A percentile compares a stretch with the other conserved stretches of the same genome.
Conservation (phyloP, 2,888 invertebrate species). For the Mythimna pallens region DNA sequence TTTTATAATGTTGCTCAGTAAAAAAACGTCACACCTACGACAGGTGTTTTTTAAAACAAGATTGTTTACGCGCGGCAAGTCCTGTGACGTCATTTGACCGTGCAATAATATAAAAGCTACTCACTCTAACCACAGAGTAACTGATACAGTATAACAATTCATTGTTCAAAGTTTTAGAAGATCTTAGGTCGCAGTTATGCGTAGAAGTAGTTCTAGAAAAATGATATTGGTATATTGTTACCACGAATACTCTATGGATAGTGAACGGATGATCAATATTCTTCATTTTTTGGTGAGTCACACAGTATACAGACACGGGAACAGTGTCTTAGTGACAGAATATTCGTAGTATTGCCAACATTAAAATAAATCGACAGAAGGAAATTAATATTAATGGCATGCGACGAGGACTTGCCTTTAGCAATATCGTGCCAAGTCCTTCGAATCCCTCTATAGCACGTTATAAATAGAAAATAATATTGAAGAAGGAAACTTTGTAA, state of each 20-base stretch:
- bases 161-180: slow-evolving; percentile 16
- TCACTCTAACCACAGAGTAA: neutral
- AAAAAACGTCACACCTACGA: slow-evolving; percentile 5
- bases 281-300: neutral
- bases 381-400: slow-evolving; percentile 30
- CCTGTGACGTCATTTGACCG: slow-evolving; percentile 1
- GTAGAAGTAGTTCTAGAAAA: slow-evolving; percentile 16
- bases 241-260: neutral
- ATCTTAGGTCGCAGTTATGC: neutral
- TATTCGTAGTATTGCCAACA: slow-evolving; percentile 39
- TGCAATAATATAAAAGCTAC: slow-evolving; percentile 17
- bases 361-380: slow-evolving; percentile 25
- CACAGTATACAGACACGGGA: slow-evolving; percentile 1
- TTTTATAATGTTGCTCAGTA: neutral
- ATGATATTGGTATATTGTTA: neutral
- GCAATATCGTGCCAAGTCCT: slow-evolving; percentile 13
- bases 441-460: slow-evolving; percentile 34
- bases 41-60: neutral
- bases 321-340: slow-evolving; percentile 11
- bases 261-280: neutral
- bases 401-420: slow-evolving; percentile 5
- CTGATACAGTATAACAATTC: slow-evolving; percentile 1
- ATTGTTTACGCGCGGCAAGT: neutral
- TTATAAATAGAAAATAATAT: slow-evolving; percentile 27
- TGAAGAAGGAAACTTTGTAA: slow-evolving; percentile 10